These are phyloP conservation scores for Pelosia muscerda DNA, from an alignment of 2,888 invertebrate genomes.

Conservation along the genomic window DNA sequence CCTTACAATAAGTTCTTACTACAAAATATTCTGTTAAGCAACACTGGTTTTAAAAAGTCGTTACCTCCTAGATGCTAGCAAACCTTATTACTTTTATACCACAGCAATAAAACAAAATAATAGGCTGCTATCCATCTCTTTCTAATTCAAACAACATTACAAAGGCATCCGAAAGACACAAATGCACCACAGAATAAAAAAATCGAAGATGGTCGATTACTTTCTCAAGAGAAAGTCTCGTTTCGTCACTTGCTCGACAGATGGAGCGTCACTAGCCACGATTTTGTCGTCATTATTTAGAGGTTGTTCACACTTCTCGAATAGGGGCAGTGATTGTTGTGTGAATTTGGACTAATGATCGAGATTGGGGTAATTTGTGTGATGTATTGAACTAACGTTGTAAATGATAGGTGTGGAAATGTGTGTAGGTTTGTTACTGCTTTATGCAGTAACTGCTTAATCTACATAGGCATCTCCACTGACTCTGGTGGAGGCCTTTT, in stretches of 20 bases:
- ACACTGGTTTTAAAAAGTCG: not conserved
- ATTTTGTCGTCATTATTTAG: slow-evolving; percentile 12
- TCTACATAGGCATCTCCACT: too few relatives aligned
- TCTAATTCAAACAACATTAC: slow-evolving; percentile 5
- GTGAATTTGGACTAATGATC: not conserved
- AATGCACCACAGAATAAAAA: slow-evolving; percentile 41
- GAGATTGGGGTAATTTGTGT: not conserved
- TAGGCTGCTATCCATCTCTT: slow-evolving; percentile 1
- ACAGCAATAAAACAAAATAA: not conserved
- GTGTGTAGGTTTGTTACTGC: too few relatives aligned
- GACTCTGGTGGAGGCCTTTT: too few relatives aligned
- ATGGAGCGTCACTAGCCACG: slow-evolving; percentile 22
- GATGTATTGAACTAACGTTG: not conserved
- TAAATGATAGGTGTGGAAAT: not conserved
- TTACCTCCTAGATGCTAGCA: not conserved
- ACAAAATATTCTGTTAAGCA: not conserved
- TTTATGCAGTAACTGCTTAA: too few relatives aligned
- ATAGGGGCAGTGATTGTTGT: slow-evolving; percentile 10
- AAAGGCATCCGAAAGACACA: slow-evolving; percentile 8
- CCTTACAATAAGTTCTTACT: too few relatives aligned
- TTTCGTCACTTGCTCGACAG: slow-evolving; percentile 43
- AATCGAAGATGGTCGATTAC: slow-evolving; percentile 50
- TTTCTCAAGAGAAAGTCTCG: slow-evolving; percentile 58
- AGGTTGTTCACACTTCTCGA: slow-evolving; percentile 35
- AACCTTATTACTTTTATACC: not conserved